Conservation (phyloP, 2,888 invertebrate genomes). For the Venusia cambrica region DNA sequence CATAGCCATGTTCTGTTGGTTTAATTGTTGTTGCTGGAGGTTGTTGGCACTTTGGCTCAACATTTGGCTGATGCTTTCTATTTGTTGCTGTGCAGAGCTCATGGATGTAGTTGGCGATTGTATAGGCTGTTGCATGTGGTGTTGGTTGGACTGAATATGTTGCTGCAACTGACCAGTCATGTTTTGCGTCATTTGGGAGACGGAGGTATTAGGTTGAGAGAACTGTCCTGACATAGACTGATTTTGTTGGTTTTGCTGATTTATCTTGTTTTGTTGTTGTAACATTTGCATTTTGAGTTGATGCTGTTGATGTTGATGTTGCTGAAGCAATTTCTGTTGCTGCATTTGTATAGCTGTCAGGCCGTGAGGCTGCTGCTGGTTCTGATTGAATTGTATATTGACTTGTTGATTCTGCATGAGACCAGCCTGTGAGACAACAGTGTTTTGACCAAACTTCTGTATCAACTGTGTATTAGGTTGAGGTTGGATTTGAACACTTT, state of each 20-base stretch:
- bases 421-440: slow-evolving; percentile 57
- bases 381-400: slow-evolving; percentile 50
- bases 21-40: slow-evolving; percentile 66
- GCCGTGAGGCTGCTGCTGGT: slow-evolving; percentile 62
- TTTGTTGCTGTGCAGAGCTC: slow-evolving; percentile 82
- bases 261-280: slow-evolving; percentile 57
- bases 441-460: slow-evolving; percentile 66
- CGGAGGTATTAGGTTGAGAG: slow-evolving; percentile 65
- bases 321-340: slow-evolving; percentile 80
- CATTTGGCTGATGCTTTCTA: slow-evolving; percentile 83
- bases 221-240: slow-evolving; percentile 45
- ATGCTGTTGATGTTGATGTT: slow-evolving; percentile 81
- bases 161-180: slow-evolving; percentile 66
- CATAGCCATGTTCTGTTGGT: slow-evolving; percentile 69
- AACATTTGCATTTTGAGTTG: slow-evolving; percentile 79
- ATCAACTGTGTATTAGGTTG: slow-evolving; percentile 62
- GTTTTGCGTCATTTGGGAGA: slow-evolving; percentile 68
- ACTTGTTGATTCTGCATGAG: slow-evolving; percentile 60
- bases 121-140: slow-evolving; percentile 66
- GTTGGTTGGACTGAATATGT: slow-evolving; percentile 63
- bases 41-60: slow-evolving; percentile 74
- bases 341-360: slow-evolving; percentile 72
- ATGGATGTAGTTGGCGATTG: slow-evolving; percentile 68
- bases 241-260: slow-evolving; percentile 46
- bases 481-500: slow-evolving; percentile 68